A percentile compares a stretch with the other conserved stretches of the same genome.
Evolutionary conservation across 2,113 vertebrate species (phyloP).

Genomic region (Psittacus erithacus): DNA sequence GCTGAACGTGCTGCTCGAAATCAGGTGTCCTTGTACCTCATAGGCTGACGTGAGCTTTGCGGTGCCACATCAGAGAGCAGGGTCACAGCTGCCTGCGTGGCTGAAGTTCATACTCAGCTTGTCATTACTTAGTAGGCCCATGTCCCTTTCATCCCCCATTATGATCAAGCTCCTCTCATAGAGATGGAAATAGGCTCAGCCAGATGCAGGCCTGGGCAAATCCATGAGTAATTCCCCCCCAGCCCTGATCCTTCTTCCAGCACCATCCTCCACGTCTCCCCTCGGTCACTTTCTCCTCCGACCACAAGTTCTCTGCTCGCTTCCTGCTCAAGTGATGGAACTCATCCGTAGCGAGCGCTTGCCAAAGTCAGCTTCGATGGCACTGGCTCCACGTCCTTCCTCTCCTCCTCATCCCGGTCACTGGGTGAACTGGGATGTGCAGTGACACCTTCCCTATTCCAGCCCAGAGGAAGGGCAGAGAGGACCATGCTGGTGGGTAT

Average conservation of each 20-base stretch:
- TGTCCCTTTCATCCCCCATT: slow-evolving; percentile 50
- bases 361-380: background rate
- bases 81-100: background rate
- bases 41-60: fast-evolving
- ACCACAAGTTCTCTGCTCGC: background rate
- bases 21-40: fast-evolving
- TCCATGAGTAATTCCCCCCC: slow-evolving; percentile 8
- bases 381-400: background rate
- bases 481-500: background rate
- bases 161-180: background rate
- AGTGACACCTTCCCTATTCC: background rate
- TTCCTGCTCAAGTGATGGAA: background rate
- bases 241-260: background rate
- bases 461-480: background rate
- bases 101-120: background rate
- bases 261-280: background rate
- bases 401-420: background rate
- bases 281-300: background rate
- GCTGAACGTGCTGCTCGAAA: fast-evolving
- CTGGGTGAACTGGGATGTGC: background rate
- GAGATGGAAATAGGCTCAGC: background rate
- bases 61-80: background rate
- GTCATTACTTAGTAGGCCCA: background rate
- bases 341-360: background rate
- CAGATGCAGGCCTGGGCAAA: background rate